Evolutionary conservation across 2,113 vertebrate genomes (phyloP).

Genomic region (Seriola dumerili): DNA sequence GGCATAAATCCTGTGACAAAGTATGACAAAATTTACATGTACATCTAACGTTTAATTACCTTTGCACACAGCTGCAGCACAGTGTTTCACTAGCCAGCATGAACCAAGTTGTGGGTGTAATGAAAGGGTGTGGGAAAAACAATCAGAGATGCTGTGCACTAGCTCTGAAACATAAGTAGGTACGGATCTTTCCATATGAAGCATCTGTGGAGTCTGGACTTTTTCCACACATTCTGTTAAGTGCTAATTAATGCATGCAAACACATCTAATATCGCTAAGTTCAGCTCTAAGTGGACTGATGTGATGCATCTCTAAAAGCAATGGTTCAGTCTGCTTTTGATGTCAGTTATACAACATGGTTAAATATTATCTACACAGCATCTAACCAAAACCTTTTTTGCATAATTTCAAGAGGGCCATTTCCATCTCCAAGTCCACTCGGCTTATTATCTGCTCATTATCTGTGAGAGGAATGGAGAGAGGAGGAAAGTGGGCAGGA

Average conservation of each 20-base stretch:
- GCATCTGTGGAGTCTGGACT: conserved; percentile 28
- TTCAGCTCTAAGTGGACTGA: conserved; percentile 39
- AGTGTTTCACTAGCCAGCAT: neutral
- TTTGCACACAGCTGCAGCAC: conserved; percentile 16
- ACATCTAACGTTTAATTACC: conserved; percentile 30
- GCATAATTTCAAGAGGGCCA: conserved; percentile 53
- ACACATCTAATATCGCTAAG: conserved; percentile 31
- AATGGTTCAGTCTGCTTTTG: conserved; percentile 22
- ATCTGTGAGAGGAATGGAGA: conserved; percentile 12
- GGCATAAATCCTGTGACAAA: conserved; percentile 14
- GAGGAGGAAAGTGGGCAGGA: conserved; percentile 1
- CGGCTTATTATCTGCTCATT: conserved; percentile 50
- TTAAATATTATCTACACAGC: conserved; percentile 29
- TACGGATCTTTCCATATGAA: conserved; percentile 35
- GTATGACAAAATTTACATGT: neutral
- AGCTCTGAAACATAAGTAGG: conserved; percentile 47
- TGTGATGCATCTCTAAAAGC: conserved; percentile 40
- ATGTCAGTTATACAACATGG: conserved; percentile 40
- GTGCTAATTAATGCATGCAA: conserved; percentile 66
- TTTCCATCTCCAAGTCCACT: conserved; percentile 55
- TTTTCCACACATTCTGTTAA: conserved; percentile 53
- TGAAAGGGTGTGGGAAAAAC: conserved; percentile 27
- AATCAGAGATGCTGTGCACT: conserved; percentile 22
- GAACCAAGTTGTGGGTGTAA: conserved; percentile 40
- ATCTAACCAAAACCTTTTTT: conserved; percentile 31